Evolutionary conservation across 1,140 invertebrate species (phyloP), one percentile per base, ranked within the genome.

Genomic region (Drosophila cardini): DNA sequence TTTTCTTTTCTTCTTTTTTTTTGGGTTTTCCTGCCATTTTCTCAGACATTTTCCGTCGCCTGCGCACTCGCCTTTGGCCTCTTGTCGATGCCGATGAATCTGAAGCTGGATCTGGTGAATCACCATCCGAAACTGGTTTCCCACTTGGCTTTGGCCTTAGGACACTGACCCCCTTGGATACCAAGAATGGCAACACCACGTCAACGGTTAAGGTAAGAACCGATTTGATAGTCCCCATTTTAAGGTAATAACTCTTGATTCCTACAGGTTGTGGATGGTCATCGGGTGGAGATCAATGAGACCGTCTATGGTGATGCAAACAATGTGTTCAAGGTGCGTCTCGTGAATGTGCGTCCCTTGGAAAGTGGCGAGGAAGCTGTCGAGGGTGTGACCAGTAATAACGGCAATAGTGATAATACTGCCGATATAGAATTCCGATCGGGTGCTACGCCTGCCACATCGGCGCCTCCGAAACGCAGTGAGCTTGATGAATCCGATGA

Each of bases 281-380:
- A 91, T 67, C 85, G 85, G 62, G 74, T 91, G 18, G 91, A 91
- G 71, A 86, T 91, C 45, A 91, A 91, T 55, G 91, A 91, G 58
- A 91, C 90, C 3, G 76, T 81, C 2, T 91, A 87, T n/a, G 90
- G 87, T 4, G 76, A 89, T 53, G 48, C 13, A 10, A 90, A 91
- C 48, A 91, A 72, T 53, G 30, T 81, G 42, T 91, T 89, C 71
- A 91, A 90, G 78, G 89, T 91, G 26, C 91, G 91, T 34, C 34
- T 91, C 55, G 85, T 91, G 2, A 91, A 91, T 43, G 79, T 91
- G 26, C 91, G 90, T 45, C 91, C 91, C 2, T 26, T 91, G 55
- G 90, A 87, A 2, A 87, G 82, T 11, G 91, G 80, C 50, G 91
- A 91, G 63, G 80, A 86, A 32, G 73, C 83, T 7, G 65, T 36